These are phyloP conservation scores for Elymnias hypermnestra DNA, from an alignment of 1,140 invertebrate genomes.

Conservation along the genomic window DNA sequence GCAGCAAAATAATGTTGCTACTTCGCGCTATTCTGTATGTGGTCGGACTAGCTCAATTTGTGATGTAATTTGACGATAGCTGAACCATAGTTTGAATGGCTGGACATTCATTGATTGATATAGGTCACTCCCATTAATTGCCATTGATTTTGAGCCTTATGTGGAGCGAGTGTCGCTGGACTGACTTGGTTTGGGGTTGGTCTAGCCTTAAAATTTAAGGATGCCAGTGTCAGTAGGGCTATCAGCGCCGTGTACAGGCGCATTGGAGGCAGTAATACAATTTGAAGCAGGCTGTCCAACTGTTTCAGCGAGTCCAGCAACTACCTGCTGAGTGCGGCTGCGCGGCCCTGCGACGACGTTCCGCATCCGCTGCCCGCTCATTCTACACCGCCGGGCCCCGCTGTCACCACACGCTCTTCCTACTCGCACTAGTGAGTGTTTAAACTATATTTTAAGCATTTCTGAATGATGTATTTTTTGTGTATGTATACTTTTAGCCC, in stretches of 20 bases:
- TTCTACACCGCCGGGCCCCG: conserved; percentile 12
- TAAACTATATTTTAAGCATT: no score
- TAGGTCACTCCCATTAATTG: no score
- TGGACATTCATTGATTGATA: no score
- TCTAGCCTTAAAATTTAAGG: no score
- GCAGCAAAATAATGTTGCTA: no score
- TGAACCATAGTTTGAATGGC: no score
- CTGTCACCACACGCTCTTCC: conserved; percentile 24
- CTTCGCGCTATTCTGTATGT: no score
- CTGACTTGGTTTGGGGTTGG: neutral
- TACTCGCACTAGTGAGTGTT: conserved; percentile 50
- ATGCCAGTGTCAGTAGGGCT: neutral
- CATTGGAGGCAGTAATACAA: conserved; percentile 69
- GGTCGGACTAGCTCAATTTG: no score
- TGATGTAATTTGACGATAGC: no score
- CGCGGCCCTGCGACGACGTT: conserved; percentile 45
- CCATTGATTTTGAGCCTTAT: no score
- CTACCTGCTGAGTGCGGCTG: conserved; percentile 59
- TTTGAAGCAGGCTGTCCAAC: conserved; percentile 71
- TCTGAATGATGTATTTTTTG: no score
- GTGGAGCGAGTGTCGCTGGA: neutral
- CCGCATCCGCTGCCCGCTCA: conserved; percentile 18
- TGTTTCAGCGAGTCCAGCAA: conserved; percentile 72
- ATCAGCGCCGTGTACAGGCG: conserved; percentile 12
- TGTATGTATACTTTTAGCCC: no score